Evolutionary conservation across 2,888 invertebrate genomes (phyloP), one percentile per base, ranked within the genome.

Genomic region (Esperia sulphurella): DNA sequence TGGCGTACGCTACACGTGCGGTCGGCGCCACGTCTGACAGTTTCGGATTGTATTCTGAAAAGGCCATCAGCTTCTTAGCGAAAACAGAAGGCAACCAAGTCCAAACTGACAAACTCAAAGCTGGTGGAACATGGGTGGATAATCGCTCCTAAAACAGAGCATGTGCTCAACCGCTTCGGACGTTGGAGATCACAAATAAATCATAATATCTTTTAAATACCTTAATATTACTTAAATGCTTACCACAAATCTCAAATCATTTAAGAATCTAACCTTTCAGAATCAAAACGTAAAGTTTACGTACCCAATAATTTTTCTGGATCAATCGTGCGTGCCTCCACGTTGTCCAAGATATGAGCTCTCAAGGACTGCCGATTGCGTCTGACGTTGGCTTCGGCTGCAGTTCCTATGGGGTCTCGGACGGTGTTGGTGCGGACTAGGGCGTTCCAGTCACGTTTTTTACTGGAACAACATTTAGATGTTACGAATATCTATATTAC

Each of bases 401-500:
- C 92, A 21, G 93, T 93, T 0, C 96, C 97, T 59, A 97, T 97
- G 0, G 96, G 97, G 81, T 97, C 94, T 0, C 90, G 84, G 0
- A 91, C 65, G 0, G 95, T 95, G 60, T 93, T 95, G 55, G 93
- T 92, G 5, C 95, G 90, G 0, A 95, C 96, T 58, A 95, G 79
- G 0, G 94, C 94, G 74, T 97, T 97, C 97, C 97, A 97, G 67
- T 97, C 95, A 50, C 93, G 94, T 73, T 93, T 94, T 63, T 90
- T 91, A 45, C 90, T 91, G 44, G 9, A 60, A 62, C 51, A 0
- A 33, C 13, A 49, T 37, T 7, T 41, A 29, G 14, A n/a, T n/a
- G n/a, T n/a, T n/a, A n/a, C n/a, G n/a, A n/a, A n/a, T n/a, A n/a
- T n/a, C n/a, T n/a, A n/a, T n/a, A n/a, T n/a, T n/a, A n/a, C n/a